Evolutionary conservation across 2,797 vertebrate species (phyloP).

Genomic region (Pangasius djambal): DNA sequence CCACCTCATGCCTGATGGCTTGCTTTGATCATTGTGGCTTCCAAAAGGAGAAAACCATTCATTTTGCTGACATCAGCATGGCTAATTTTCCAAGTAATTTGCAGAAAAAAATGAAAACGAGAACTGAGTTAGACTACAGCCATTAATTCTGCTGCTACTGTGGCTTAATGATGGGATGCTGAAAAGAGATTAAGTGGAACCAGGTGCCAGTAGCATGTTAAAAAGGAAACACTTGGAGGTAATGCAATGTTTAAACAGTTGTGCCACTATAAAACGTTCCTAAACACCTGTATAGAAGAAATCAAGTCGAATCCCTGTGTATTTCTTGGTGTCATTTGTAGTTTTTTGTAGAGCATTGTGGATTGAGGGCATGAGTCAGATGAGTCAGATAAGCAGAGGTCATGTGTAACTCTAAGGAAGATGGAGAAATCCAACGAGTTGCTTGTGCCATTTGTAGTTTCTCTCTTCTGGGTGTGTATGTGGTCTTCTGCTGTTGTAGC

Average conservation of each 20-base stretch:
- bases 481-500: no score
- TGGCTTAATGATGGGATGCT: not conserved
- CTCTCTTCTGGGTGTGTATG: not conserved
- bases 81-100: not conserved
- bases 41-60: not conserved
- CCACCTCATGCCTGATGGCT: not conserved
- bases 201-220: constrained; percentile 3
- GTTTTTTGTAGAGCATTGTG: not conserved
- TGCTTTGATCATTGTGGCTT: not conserved
- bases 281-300: no score
- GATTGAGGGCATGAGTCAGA: not conserved
- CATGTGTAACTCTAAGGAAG: not conserved
- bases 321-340: not conserved
- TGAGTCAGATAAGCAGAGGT: not conserved
- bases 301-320: not conserved
- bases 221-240: not conserved
- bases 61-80: constrained; percentile 1
- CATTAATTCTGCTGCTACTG: not conserved
- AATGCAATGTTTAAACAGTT: not conserved
- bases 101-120: not conserved
- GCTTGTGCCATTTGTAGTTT: not conserved
- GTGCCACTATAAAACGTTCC: not conserved
- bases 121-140: not conserved
- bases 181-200: constrained; percentile 8
- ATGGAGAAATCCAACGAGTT: not conserved